Evolutionary conservation across 2,888 invertebrate genomes (phyloP).

Genomic region (Heterodera filipjevi): DNA sequence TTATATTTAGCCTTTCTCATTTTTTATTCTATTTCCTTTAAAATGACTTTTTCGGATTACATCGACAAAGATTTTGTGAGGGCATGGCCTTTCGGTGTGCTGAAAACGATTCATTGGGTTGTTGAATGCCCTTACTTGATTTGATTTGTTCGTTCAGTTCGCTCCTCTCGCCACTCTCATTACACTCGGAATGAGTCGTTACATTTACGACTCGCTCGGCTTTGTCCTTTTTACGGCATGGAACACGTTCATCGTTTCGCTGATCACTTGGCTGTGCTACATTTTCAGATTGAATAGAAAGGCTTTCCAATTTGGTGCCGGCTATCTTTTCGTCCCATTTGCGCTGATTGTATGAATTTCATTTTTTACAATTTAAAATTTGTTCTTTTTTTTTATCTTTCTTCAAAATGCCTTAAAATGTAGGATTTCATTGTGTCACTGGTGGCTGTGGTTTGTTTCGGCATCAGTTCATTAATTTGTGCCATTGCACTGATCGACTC

Average conservation of each 20-base stretch:
- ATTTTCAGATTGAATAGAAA: conserved; percentile 38
- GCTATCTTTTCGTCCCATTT: conserved; percentile 40
- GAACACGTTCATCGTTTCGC: conserved; percentile 32
- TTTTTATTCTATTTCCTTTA: not conserved
- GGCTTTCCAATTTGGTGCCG: conserved; percentile 19
- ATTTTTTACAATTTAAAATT: not conserved
- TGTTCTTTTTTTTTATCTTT: not conserved
- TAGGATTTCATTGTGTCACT: conserved; percentile 42
- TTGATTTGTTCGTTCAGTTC: conserved; percentile 25
- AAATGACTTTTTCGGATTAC: not conserved
- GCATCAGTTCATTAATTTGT: conserved; percentile 39
- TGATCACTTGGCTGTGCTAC: conserved; percentile 38
- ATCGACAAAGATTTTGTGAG: conserved; percentile 38
- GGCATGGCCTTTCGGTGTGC: conserved; percentile 42
- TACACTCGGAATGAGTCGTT: conserved; percentile 22
- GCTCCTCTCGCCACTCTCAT: conserved; percentile 37
- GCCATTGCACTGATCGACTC: conserved; percentile 38
- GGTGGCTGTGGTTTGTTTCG: conserved; percentile 34
- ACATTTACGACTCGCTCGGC: conserved; percentile 4
- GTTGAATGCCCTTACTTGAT: not conserved
- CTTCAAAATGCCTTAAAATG: no score
- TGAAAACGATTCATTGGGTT: conserved; percentile 46
- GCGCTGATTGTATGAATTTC: conserved; percentile 39
- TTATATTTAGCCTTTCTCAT: no score
- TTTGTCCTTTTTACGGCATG: conserved; percentile 31